phyloP scores from a whole-genome alignment of 2,797 vertebrate species.

The Myotis findleyi region DNA sequence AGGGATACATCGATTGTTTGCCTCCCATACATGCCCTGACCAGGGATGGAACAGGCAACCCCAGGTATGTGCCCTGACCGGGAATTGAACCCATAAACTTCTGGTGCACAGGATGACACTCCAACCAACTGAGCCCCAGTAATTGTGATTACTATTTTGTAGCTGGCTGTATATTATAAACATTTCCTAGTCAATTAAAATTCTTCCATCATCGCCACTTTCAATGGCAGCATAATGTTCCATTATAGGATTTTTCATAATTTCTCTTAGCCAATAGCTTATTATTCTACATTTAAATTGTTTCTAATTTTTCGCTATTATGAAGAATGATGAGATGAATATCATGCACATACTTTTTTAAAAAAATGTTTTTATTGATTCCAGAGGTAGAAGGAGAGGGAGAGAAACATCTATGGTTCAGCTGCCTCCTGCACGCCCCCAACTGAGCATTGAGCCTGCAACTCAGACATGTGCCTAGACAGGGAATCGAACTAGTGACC shows the following conservation, averaged over 20 bases:
- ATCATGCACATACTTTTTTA: neutral
- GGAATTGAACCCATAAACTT: neutral
- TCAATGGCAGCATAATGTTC: conserved; percentile 6
- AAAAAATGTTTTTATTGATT: too few relatives aligned
- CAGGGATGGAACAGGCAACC: neutral
- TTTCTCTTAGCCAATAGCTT: conserved; percentile 17
- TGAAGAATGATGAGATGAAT: neutral
- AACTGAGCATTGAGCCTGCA: too few relatives aligned
- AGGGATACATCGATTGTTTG: neutral
- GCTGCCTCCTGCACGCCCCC: too few relatives aligned
- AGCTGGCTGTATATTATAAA: neutral
- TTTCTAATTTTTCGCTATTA: conserved; percentile 12
- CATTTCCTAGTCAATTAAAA: conserved; percentile 34
- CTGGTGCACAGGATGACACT: neutral
- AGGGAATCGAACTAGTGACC: too few relatives aligned
- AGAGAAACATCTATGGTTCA: too few relatives aligned
- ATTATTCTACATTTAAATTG: neutral
- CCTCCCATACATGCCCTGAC: neutral
- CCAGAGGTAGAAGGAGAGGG: too few relatives aligned
- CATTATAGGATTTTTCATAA: neutral
- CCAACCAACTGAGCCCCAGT: neutral
- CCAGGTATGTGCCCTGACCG: neutral
- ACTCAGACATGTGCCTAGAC: too few relatives aligned
- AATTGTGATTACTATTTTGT: neutral
- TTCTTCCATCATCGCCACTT: neutral